Base-by-base conservation (phyloP, 1,140 invertebrate genomes). In the Leptoteleia sp. region DNA sequence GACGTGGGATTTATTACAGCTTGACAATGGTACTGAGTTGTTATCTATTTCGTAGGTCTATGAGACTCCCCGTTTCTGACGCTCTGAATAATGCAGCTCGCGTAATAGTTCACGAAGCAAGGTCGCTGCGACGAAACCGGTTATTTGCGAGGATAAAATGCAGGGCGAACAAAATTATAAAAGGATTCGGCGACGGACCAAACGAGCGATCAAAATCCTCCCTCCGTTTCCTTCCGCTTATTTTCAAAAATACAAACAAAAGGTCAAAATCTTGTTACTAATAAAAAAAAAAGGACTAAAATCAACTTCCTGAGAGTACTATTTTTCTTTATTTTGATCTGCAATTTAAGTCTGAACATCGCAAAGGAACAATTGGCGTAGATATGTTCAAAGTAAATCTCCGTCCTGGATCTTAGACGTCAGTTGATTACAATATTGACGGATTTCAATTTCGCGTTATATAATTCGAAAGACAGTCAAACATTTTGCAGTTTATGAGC, bases 31-130 rank as follows among this genome's bases (percentile, higher is more conserved):
- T 13, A 43, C 29, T 33, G 52, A 37, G 59, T 67, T 67, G 67
- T 61, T 72, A 48, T 54, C 65, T 48, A 55, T 64, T 55, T 57
- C 27, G 11, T 22, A 55, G 33, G 42, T 48, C 59, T 68, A 52
- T 27, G 43, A 31, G 16, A 35, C 55, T 77, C 27, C 37, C 35
- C 48, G 40, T 75, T 75, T 59, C 35, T n/a, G 50, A 50, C 52
- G 47, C 50, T 76, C 47, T 50, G 75, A 80, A 81, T 81, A 80
- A 80, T 79, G 72, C 67, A 79, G 61, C 72, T 57, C 62, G 75
- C 78, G 70, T 80, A 81, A 83, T 81, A 70, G 76, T 81, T 79
- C 40, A 76, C 80, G 59, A 55, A 55, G 59, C 76, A 81, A 83
- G 77, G 78, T 50, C 76, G 73, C 43, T 38, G 62, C 38, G 13